These are phyloP conservation scores for Bostrychus sinensis DNA, from an alignment of 2,113 vertebrate genomes.

Conservation along the genomic window DNA sequence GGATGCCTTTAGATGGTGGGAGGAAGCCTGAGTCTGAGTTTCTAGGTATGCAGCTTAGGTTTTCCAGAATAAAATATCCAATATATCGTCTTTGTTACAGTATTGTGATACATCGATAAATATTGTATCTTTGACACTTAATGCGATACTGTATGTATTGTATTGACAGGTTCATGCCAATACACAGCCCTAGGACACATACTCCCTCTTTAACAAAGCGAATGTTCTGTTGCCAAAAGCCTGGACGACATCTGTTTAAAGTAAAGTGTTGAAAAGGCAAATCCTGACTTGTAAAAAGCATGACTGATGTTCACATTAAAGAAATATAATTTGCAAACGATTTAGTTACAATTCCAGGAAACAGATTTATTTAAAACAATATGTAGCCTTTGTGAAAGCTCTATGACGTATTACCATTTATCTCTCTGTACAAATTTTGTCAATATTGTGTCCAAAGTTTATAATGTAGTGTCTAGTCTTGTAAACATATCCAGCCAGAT, in stretches of 20 bases:
- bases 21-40: too few species aligned
- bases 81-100: too few species aligned
- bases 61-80: too few species aligned
- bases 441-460: slow-evolving; percentile 64
- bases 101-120: too few species aligned
- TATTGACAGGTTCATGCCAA: background rate
- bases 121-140: too few species aligned
- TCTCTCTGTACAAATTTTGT: slow-evolving; percentile 60
- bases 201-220: background rate
- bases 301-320: slow-evolving; percentile 3
- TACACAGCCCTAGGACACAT: background rate
- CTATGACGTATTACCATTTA: slow-evolving; percentile 46
- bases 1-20: too few species aligned
- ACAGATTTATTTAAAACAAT: slow-evolving; percentile 29
- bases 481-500: slow-evolving; percentile 72
- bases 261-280: background rate
- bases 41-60: too few species aligned
- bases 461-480: slow-evolving; percentile 64
- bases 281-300: background rate
- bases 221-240: slow-evolving; percentile 5
- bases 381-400: slow-evolving; percentile 27
- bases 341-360: slow-evolving; percentile 34
- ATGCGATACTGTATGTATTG: too few species aligned
- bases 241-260: slow-evolving; percentile 12
- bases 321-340: slow-evolving; percentile 15